Percentiles rank a stretch among this genome's conserved stretches.
These are phyloP conservation scores for Eupithecia exiguata DNA, from an alignment of 2,888 invertebrate genomes.

Conservation along the genomic window DNA sequence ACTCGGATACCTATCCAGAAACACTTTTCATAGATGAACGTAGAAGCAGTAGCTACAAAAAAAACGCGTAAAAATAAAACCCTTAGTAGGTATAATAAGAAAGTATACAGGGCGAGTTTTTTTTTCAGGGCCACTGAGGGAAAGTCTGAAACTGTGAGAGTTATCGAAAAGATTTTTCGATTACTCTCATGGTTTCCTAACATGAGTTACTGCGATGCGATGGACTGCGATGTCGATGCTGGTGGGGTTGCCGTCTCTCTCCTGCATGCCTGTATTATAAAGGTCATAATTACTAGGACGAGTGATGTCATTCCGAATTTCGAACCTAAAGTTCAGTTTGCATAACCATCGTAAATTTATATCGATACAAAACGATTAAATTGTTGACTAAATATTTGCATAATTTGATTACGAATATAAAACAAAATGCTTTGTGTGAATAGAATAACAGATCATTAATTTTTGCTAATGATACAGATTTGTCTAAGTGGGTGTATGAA, in stretches of 20 bases:
- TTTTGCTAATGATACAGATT: constrained; percentile 11
- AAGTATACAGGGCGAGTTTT: too few species aligned
- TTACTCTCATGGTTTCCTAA: too few species aligned
- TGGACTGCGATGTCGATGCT: too few species aligned
- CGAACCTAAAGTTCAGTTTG: constrained; percentile 15
- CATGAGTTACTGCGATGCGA: too few species aligned
- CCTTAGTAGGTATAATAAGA: too few species aligned
- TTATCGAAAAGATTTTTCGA: too few species aligned
- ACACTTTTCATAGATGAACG: too few species aligned
- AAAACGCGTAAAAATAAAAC: too few species aligned
- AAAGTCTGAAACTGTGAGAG: too few species aligned
- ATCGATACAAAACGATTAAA: neutral
- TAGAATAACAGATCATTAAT: constrained; percentile 1
- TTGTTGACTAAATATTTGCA: neutral
- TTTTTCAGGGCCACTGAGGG: too few species aligned
- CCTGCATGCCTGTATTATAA: constrained; percentile 23
- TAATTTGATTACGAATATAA: constrained; percentile 4
- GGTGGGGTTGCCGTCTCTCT: neutral
- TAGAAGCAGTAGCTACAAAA: too few species aligned
- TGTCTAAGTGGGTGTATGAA: neutral
- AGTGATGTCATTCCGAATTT: constrained; percentile 31
- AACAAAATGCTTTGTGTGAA: neutral
- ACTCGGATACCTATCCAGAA: too few species aligned
- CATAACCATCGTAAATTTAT: constrained; percentile 10
- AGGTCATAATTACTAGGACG: constrained; percentile 33